Percentiles rank a stretch among this genome's conserved stretches.
These are phyloP conservation scores for Phyllopteryx taeniolatus DNA, from an alignment of 2,113 vertebrate species.

Conservation along the genomic window DNA sequence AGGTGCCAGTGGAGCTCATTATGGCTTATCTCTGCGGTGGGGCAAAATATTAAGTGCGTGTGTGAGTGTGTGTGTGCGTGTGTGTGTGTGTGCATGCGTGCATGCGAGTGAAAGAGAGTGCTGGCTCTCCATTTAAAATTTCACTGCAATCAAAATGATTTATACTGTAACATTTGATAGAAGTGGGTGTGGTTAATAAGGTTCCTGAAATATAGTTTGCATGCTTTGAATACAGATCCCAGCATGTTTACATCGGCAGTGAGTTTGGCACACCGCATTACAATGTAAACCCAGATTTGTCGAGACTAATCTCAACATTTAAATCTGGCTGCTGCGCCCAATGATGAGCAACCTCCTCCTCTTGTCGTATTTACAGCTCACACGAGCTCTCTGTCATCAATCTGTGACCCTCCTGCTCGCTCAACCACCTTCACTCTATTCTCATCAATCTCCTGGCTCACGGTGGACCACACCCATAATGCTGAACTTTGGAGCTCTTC, in stretches of 20 bases:
- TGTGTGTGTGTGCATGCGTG: constrained; percentile 14
- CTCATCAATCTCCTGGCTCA: constrained; percentile 45
- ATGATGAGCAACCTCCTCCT: constrained; percentile 5
- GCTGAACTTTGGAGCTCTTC: constrained; percentile 55
- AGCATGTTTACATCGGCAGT: not conserved
- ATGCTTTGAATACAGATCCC: constrained; percentile 19
- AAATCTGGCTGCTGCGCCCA: not conserved
- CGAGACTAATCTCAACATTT: constrained; percentile 22
- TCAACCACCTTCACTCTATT: constrained; percentile 30
- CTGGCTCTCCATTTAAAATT: constrained; percentile 44
- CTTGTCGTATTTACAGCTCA: constrained; percentile 13
- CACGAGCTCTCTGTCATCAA: constrained; percentile 40
- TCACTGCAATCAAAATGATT: constrained; percentile 24
- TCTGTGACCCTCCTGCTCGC: constrained; percentile 23
- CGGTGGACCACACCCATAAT: constrained; percentile 38
- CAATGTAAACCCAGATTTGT: constrained; percentile 26
- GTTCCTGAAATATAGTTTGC: constrained; percentile 9
- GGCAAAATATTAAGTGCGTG: constrained; percentile 30
- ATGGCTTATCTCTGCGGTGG: constrained; percentile 59
- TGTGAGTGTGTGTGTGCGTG: constrained; percentile 12
- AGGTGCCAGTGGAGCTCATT: constrained; percentile 63
- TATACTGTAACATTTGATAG: constrained; percentile 31
- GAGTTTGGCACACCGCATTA: constrained; percentile 19
- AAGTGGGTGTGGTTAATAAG: constrained; percentile 33
- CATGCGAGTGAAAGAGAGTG: constrained; percentile 3